Evolutionary conservation across 92 coral and sea anemone species (phyloP), one percentile per base, ranked within the genome.

Genomic region (Paragorgia papillata): DNA sequence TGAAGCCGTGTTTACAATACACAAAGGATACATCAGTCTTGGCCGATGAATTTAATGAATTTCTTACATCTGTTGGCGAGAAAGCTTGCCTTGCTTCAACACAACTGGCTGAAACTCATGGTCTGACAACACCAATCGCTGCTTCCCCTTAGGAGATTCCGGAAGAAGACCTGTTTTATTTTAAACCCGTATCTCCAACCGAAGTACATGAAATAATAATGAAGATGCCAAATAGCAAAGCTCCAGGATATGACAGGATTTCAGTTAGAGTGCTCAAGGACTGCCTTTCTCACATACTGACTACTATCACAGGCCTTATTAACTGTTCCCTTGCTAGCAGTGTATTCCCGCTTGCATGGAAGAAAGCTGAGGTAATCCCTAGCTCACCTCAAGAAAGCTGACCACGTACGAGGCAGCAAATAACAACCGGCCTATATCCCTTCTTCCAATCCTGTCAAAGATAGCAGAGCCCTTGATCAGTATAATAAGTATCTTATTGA

Each of bases 1-100:
- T 63, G 61, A 51, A 49, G 50, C 74, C 62, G 43, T 37, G 51
- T 62, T 44, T 62, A 34, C 69, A 48, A 13, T 71, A 81, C 61
- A 44, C 73, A 30, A 85, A 44, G 64, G 82, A 85, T 68, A 65
- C 85, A 19, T 73, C 40, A 13, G 35, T 55, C 32, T 81, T 85
- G 2, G 88, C 88, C 12, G 76, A 74, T 15, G 74, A 85, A 41
- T 85, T 80, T 34, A 85, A 81, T 68, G 44, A 39, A 17, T 85
- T 81, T 58, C 75, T 85, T 30, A 58, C 66, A 10, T 74, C 85
- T 46, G 71, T 76, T 21, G 86, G 86, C 34, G 66, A 34, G 35
- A 81, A 85, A 37, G 83, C 83, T 13, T 85, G 82, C 34, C 25
- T 33, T 17, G 79, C 84, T 21, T 65, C 85, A 21, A 66, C 50